Conservation (phyloP, 2,797 vertebrate species). For the Iguana delicatissima region DNA sequence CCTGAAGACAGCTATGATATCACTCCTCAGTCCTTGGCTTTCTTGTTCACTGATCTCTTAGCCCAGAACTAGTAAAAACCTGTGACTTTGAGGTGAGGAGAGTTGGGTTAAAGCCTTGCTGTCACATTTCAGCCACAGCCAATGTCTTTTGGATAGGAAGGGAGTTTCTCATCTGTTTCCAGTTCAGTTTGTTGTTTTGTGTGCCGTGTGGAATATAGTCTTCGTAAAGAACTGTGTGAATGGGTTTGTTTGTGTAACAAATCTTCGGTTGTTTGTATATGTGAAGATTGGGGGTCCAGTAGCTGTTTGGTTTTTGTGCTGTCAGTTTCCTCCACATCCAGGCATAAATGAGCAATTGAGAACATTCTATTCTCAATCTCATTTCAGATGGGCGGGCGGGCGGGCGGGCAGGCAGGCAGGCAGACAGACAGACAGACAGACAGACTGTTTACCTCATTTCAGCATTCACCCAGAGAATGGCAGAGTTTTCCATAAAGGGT, state of each 20-base stretch:
- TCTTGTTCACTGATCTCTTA: neutral
- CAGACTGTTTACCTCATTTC: neutral
- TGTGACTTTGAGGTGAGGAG: neutral
- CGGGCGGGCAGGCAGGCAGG: too few species aligned
- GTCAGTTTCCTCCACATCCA: neutral
- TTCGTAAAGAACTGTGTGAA: neutral
- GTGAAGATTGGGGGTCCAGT: neutral
- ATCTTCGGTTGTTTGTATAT: too few species aligned
- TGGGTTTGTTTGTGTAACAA: neutral
- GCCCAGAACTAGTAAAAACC: neutral
- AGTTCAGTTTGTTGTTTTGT: neutral
- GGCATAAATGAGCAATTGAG: neutral
- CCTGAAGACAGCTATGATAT: too few species aligned
- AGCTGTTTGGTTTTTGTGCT: neutral
- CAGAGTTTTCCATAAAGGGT: slow-evolving; percentile 14
- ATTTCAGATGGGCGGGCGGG: too few species aligned
- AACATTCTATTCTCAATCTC: too few species aligned
- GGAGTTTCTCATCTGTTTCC: too few species aligned
- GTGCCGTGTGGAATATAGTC: neutral
- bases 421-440: too few species aligned
- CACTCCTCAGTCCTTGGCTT: neutral
- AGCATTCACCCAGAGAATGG: neutral
- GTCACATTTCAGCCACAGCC: neutral
- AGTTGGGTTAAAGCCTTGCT: neutral
- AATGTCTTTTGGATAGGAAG: neutral